Base-by-base conservation (phyloP, 2,888 invertebrate genomes). In the Dicroscelio sp. region DNA sequence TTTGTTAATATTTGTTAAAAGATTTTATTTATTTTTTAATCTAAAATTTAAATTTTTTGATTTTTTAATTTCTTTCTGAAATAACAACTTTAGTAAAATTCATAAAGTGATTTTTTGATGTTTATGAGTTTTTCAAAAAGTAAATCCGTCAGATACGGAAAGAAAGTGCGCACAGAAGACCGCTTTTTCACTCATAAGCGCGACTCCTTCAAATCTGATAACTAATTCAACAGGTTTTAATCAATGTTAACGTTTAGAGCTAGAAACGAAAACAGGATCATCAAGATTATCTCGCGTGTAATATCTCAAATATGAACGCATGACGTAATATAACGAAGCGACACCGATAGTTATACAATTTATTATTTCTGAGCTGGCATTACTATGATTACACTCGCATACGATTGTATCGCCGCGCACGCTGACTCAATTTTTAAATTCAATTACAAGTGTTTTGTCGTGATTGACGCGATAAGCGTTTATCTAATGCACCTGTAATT, bases 401-500 rank as follows among this genome's bases (percentile, higher is more conserved):
- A 31, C 31, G 30, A 33, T 2, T 20, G 33, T 33, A 55, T 75
- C 75, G n/a, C n/a, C 10, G 17, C n/a, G 23, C 10, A 1, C 27
- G 73, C n/a, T 33, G 23, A 33, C 63, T 78, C 20, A 27, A 43
- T 78, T 80, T 55, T 33, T 80, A 17, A 38, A 69, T 82, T 82
- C 27, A 69, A 69, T 69, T 82, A 69, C 38, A 82, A 67, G 80
- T 82, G 80, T 69, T 82, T 82, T 82, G 69, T 58, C 55, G 69
- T 55, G 55, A 69, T 69, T 82, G 33, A 67, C 23, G 27, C 12
- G 80, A 82, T 82, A 69, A 69, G 82, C 12, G 27, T 31, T 71
- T 82, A 82, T 80, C 71, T 82, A 82, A 71, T 71, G 82, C 82
- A 82, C 43, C 71, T 71, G 60, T 71, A 82, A 82, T 82, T 82